Evolutionary conservation across 2,797 vertebrate genomes (phyloP).

Genomic region (Enteromius mattozi): DNA sequence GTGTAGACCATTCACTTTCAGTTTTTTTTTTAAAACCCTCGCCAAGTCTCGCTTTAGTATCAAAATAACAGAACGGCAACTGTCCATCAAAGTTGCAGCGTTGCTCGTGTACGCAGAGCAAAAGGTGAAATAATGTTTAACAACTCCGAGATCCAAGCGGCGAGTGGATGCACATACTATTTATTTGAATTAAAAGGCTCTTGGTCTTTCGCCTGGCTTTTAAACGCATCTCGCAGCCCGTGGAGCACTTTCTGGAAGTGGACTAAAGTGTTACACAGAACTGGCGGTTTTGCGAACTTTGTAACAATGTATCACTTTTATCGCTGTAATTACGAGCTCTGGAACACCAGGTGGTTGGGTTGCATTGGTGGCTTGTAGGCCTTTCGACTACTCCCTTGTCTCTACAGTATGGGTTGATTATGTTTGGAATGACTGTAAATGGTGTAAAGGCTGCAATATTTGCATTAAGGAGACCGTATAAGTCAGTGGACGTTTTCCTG

Average conservation of each 20-base stretch:
- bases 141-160: constrained; percentile 8
- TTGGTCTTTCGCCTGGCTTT: neutral
- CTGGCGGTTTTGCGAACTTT: constrained; percentile 11
- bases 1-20: constrained; percentile 23
- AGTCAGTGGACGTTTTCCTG: neutral
- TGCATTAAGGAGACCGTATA: neutral
- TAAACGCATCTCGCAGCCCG: neutral
- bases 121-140: constrained; percentile 25
- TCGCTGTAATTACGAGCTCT: constrained; percentile 63
- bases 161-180: neutral
- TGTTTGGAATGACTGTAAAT: neutral
- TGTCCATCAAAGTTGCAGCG: constrained; percentile 37
- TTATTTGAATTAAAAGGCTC: constrained; percentile 12
- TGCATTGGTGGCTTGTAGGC: constrained; percentile 76
- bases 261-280: neutral
- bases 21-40: constrained; percentile 24
- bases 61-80: constrained; percentile 10
- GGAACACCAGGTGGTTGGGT: constrained; percentile 79
- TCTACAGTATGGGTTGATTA: neutral
- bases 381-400: constrained; percentile 61
- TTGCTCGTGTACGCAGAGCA: neutral
- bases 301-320: constrained; percentile 53
- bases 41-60: constrained; percentile 4
- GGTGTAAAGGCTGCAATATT: neutral
- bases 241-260: neutral